Base-by-base conservation (phyloP, 2,797 vertebrate species). In the Lepidocolaptes lacrymiger region DNA sequence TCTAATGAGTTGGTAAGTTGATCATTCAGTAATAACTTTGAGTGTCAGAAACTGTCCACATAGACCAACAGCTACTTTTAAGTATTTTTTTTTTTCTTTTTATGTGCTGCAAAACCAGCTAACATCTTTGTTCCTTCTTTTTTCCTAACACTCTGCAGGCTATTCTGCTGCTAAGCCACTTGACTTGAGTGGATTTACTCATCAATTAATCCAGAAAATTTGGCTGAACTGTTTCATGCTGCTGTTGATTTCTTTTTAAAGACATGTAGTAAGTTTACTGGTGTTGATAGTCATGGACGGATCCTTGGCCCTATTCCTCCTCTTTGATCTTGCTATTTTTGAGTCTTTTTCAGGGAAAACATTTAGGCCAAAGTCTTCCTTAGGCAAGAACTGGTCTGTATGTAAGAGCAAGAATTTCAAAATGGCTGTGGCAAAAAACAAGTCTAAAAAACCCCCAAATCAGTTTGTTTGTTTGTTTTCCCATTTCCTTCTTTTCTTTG, bases 231-330 rank as follows among this genome's bases (percentile, higher is more conserved):
- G 3, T 76, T 83, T 88, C 49, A 67, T 6, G 1, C 26, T 44
- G 10, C 14, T 69, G 55, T 22, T 73, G 34, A 28, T 37, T 71
- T 43, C 44, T 48, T 58, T 36, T 28, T 4, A 52, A 20, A 76
- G 14, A 56, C 41, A 36, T 14, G 4, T 58, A 58, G 12, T 14
- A 84, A 87, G 24, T 72, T 34, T 43, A 77, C 63, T 37, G 44
- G 12, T 64, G 26, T 51, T 72, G 36, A 58, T 58, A 75, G 37
- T 77, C 46, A 58, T 68, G 58, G 68, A 84, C 88, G 51, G 58
- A 94, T 95, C 89, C 91, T 92, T 95, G 94, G 73, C 79, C 91
- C n/a, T 84, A 20, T 89, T 95, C 15, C 88, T 85, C 91, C 22
- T 51, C 49, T 67, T n/a, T 77, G 76, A 88, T 80, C 49, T 95